Evolutionary conservation across 1,140 invertebrate species (phyloP), one percentile per base, ranked within the genome.

Genomic region (Carposina sasakii): DNA sequence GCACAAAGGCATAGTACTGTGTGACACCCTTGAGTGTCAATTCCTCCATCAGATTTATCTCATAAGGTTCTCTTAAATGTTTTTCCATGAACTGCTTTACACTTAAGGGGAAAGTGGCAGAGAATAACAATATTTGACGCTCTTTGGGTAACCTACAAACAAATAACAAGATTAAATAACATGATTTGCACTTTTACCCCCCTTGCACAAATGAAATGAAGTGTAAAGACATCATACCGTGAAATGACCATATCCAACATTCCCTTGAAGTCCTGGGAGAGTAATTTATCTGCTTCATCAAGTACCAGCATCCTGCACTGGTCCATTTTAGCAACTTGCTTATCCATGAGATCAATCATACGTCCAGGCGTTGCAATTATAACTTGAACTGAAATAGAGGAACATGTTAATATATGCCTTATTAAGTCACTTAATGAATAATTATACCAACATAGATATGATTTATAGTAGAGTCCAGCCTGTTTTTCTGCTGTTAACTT

Each of bases 11-110:
- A 88, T 99, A 99, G 90, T 99, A 99, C 87, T 99, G 98, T 60
- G 98, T 99, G 42, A 99, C 97, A 83, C 98, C 98, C 85, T 99
- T 99, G 30, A 99, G 83, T 52, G 98, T 99, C 54, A 99, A 88
- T 83, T 99, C 98, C 78, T 99, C 98, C 98, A 99, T 99, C 63
- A 99, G 89, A 86, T 99, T 99, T 65, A 99, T 99, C 86, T 99
- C 98, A 79, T 99, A 98, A 36, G 98, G 97, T 83, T 97, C 93
- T 65, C 92, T 91, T 73, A 99, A 90, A 82, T 99, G 96, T 83
- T 98, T 98, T 76, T 94, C 93, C 97, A 99, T 99, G 81, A 99
- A 99, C 76, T 97, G 92, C 86, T 99, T 98, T n/a, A 99, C 98
- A 65, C 97, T 98, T 44, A 98, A 87, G 59, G 98, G 98, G 87